Evolutionary conservation across 1,140 invertebrate genomes (phyloP).

Genomic region (Macrobrachium nipponense): DNA sequence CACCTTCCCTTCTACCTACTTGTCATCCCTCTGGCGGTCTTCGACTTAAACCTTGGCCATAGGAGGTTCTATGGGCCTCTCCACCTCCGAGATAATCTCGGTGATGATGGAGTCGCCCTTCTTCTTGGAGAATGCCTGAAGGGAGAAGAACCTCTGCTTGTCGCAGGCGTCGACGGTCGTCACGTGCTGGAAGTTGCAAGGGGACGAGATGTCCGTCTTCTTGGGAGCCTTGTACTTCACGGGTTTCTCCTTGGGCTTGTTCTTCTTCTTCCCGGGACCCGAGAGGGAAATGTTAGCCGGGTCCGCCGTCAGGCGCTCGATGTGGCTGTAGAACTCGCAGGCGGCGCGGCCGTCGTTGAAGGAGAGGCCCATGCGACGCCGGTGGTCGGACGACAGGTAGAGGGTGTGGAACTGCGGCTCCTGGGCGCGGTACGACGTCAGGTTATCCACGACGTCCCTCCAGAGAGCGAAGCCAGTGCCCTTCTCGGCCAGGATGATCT

Average conservation of each 20-base stretch:
- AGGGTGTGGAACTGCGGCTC: conserved; percentile 71
- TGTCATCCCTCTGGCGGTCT: no score
- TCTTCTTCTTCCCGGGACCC: conserved; percentile 68
- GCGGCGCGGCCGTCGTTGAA: conserved; percentile 84
- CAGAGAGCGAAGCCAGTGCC: conserved; percentile 88
- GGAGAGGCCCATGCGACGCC: conserved; percentile 76
- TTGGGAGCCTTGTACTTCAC: conserved; percentile 74
- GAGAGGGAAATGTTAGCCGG: conserved; percentile 85
- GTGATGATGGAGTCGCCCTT: conserved; percentile 9
- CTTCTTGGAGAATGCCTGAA: conserved; percentile 69
- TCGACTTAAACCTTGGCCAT: background rate
- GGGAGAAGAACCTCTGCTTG: conserved; percentile 76
- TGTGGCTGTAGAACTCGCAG: conserved; percentile 73
- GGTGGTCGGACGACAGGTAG: conserved; percentile 70
- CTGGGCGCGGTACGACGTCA: conserved; percentile 71
- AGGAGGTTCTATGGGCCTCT: background rate
- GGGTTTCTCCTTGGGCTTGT: conserved; percentile 68
- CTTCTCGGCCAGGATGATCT: conserved; percentile 83
- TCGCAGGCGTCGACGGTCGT: conserved; percentile 82
- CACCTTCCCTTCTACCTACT: background rate
- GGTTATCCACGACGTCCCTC: conserved; percentile 82
- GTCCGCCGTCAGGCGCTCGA: conserved; percentile 78
- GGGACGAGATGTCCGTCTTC: conserved; percentile 86
- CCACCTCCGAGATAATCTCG: conserved; percentile 36
- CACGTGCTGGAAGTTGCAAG: conserved; percentile 88